A percentile compares a stretch with the other conserved stretches of the same genome.
Evolutionary conservation across 2,113 vertebrate genomes (phyloP).

Genomic region (Alethe diademata): DNA sequence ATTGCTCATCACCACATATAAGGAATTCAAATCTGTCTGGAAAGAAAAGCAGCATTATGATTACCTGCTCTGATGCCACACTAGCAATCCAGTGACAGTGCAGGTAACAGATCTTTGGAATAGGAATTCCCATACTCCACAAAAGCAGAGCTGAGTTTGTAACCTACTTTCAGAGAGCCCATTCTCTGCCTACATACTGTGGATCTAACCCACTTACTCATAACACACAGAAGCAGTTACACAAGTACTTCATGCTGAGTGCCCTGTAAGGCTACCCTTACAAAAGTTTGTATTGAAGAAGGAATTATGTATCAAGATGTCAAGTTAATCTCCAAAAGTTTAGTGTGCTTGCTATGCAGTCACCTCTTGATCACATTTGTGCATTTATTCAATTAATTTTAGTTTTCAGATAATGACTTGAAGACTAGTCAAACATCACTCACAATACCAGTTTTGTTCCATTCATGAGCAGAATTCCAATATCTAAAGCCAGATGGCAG

Average conservation of each 20-base stretch:
- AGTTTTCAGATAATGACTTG: not conserved
- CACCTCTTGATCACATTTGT: not conserved
- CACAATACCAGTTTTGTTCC: not conserved
- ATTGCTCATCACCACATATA: not conserved
- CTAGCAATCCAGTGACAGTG: not conserved
- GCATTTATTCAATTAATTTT: not conserved
- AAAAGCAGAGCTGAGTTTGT: not conserved
- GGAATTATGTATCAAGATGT: not conserved
- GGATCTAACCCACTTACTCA: accelerated
- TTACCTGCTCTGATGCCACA: not conserved
- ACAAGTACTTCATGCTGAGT: not conserved
- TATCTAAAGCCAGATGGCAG: not conserved
- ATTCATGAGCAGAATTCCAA: accelerated
- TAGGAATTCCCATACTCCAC: not conserved
- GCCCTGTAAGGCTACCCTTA: not conserved
- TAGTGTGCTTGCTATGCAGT: accelerated
- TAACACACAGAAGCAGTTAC: not conserved
- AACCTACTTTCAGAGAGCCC: not conserved
- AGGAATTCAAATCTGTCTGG: not conserved
- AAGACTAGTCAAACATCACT: not conserved
- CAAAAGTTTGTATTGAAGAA: not conserved
- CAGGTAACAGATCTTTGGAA: not conserved
- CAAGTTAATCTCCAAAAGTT: not conserved
- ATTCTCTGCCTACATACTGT: not conserved
- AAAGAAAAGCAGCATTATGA: not conserved